Percentiles rank a stretch among this genome's conserved stretches.
Evolutionary conservation across 2,797 vertebrate genomes (phyloP).

Genomic region (Buphagus erythrorhynchus): DNA sequence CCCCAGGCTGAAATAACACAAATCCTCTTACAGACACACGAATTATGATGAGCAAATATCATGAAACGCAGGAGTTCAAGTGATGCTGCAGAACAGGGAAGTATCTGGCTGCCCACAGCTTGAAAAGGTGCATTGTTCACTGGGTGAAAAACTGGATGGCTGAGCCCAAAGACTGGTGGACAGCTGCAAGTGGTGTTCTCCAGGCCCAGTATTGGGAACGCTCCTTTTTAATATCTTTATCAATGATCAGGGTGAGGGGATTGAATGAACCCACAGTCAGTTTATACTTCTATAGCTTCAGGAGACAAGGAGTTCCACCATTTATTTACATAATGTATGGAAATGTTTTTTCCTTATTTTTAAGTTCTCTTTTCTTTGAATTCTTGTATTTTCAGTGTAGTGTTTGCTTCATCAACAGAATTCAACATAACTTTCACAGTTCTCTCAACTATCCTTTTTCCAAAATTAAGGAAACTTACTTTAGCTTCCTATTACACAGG

Average conservation of each 20-base stretch:
- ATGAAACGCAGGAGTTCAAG: neutral
- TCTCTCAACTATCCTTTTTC: neutral
- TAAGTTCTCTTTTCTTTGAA: neutral
- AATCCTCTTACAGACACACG: conserved; percentile 10
- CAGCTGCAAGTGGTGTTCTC: neutral
- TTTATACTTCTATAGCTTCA: neutral
- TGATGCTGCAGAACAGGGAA: neutral
- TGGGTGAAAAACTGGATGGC: neutral
- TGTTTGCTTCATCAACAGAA: neutral
- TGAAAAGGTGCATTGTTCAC: neutral
- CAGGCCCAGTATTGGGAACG: neutral
- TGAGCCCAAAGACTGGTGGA: neutral
- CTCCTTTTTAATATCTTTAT: neutral
- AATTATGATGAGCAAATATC: conserved; percentile 33
- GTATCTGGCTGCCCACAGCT: neutral
- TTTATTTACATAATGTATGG: neutral
- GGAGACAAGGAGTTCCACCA: neutral
- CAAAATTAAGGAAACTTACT: neutral
- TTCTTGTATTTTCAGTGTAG: neutral
- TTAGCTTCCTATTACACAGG: neutral
- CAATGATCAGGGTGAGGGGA: neutral
- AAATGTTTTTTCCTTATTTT: neutral
- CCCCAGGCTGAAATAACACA: conserved; percentile 36
- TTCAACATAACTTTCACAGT: neutral
- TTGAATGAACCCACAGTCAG: neutral